Evolutionary conservation across 2,888 invertebrate species (phyloP).

Genomic region (Agriopis leucophaearia): DNA sequence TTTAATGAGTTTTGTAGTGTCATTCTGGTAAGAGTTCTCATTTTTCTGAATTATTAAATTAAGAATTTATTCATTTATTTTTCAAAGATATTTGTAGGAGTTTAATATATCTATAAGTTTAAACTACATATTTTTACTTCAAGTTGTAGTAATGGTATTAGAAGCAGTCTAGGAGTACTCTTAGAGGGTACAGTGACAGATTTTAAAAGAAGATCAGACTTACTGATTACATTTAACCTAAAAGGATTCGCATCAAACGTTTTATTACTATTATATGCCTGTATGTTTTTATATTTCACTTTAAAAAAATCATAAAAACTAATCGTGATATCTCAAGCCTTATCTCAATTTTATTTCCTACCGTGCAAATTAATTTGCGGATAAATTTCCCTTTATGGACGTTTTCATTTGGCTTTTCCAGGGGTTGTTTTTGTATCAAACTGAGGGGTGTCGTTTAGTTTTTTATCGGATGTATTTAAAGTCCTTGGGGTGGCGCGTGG

Average conservation of each 20-base stretch:
- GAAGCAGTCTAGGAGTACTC: background rate
- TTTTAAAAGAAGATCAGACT: background rate
- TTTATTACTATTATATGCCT: background rate
- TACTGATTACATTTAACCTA: background rate
- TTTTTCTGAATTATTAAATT: background rate
- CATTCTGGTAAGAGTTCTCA: slow-evolving; percentile 4
- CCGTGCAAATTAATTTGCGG: slow-evolving; percentile 82
- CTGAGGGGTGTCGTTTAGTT: slow-evolving; percentile 78
- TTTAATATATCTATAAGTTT: background rate
- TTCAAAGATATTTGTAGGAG: background rate
- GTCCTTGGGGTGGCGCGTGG: slow-evolving; percentile 63
- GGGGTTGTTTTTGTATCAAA: slow-evolving; percentile 67
- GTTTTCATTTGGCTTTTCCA: slow-evolving; percentile 69
- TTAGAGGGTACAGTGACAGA: background rate
- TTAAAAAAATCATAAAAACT: background rate
- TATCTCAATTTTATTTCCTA: slow-evolving; percentile 40
- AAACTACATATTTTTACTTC: background rate
- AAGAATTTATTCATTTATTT: background rate
- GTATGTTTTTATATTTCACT: background rate
- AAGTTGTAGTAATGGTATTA: background rate
- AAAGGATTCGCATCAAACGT: background rate
- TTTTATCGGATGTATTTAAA: slow-evolving; percentile 85
- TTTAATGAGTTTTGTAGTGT: slow-evolving; percentile 14
- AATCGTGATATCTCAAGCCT: background rate
- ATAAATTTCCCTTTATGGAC: slow-evolving; percentile 84